Conservation (phyloP, 2,888 invertebrate genomes). For the Trimorus sp. region DNA sequence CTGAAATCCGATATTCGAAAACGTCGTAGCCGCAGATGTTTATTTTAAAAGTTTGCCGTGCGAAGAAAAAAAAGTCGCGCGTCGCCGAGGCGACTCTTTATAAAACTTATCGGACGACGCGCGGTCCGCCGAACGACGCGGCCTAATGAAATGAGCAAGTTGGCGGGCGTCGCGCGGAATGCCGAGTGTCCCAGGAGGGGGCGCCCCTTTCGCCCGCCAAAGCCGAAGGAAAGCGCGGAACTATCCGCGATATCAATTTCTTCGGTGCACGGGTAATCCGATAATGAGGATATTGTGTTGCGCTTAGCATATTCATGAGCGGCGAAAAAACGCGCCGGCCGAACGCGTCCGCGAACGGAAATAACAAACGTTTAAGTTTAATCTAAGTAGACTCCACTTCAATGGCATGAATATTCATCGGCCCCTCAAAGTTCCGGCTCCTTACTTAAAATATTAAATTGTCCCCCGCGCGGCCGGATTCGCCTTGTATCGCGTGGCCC, state of each 20-base stretch:
- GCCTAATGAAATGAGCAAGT: constrained; percentile 2
- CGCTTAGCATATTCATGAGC: constrained; percentile 59
- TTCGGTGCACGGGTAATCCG: constrained; percentile 14
- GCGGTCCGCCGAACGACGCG: not conserved
- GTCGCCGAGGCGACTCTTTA: too few relatives aligned
- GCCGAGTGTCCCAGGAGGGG: too few relatives aligned
- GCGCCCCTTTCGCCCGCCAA: too few relatives aligned
- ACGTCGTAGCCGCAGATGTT: too few relatives aligned
- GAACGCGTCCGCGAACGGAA: constrained; percentile 46
- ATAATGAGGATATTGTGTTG: constrained; percentile 44
- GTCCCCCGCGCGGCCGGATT: constrained; percentile 36
- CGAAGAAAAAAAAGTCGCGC: too few relatives aligned
- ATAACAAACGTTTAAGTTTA: constrained; percentile 53
- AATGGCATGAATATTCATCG: constrained; percentile 68
- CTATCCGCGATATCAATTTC: constrained; percentile 22
- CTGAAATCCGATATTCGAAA: too few relatives aligned
- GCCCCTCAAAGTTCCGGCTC: constrained; percentile 55
- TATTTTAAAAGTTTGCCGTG: too few relatives aligned
- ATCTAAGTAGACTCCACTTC: constrained; percentile 60
- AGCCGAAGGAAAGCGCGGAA: too few relatives aligned
- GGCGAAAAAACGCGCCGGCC: constrained; percentile 26
- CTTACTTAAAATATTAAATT: constrained; percentile 67
- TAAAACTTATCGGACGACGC: too few relatives aligned
- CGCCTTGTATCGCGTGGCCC: constrained; percentile 43
- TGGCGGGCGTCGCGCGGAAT: too few relatives aligned